These are phyloP conservation scores for Lottia gigantea DNA, from an alignment of 2,888 invertebrate genomes.

Conservation along the genomic window DNA sequence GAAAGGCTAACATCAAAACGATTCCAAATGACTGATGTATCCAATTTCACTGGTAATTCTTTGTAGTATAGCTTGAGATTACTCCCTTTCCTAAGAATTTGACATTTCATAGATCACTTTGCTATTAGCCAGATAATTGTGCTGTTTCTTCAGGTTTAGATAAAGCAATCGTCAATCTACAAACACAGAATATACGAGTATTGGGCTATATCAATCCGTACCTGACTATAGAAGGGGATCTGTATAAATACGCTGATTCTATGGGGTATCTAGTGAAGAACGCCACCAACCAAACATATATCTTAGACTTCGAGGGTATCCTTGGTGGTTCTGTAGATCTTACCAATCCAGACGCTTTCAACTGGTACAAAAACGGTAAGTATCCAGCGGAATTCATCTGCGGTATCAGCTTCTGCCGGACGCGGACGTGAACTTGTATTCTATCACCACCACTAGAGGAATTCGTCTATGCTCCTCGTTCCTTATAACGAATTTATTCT, in stretches of 20 bases:
- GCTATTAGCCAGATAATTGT: too few species aligned
- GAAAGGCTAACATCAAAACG: too few species aligned
- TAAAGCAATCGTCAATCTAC: constrained; percentile 34
- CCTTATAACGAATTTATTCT: too few species aligned
- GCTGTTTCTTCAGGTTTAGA: constrained; percentile 46
- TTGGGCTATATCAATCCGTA: constrained; percentile 60
- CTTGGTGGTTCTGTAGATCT: constrained; percentile 56
- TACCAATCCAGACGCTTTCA: constrained; percentile 52
- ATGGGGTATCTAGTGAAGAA: constrained; percentile 53
- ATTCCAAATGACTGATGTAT: too few species aligned
- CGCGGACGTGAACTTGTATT: too few species aligned
- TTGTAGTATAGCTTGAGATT: too few species aligned
- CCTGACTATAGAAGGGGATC: constrained; percentile 45
- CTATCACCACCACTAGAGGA: too few species aligned
- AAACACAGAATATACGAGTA: constrained; percentile 44
- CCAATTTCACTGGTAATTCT: too few species aligned
- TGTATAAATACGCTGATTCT: constrained; percentile 47
- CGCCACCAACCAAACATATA: constrained; percentile 36
- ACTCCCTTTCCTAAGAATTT: too few species aligned
- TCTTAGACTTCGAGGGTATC: constrained; percentile 56
- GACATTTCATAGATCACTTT: too few species aligned
- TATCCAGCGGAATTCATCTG: background rate
- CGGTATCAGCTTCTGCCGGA: too few species aligned
- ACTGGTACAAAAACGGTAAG: constrained; percentile 55
- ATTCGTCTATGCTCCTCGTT: too few species aligned